Evolutionary conservation across 2,113 vertebrate genomes (phyloP), one percentile per base, ranked within the genome.

Genomic region (Taxidea taxus): DNA sequence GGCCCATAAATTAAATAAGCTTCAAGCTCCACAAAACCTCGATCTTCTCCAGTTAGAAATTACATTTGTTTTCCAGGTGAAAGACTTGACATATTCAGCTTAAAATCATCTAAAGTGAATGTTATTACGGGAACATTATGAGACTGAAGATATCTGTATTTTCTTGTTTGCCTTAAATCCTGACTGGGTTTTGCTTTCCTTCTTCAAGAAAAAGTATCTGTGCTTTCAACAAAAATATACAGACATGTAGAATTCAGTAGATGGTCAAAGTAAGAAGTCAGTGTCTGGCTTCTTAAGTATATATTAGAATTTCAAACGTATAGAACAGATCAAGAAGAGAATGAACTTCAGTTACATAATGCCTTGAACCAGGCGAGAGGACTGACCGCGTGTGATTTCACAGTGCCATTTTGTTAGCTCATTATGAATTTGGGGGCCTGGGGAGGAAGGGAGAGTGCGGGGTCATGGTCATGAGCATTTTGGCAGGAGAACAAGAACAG

Each of bases 1-100:
- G 6, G 25, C 8, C 20, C 31, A 96, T 18, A 87, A 96, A 91
- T 96, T 87, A 87, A 84, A 88, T 87, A 95, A 78, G 9, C 78
- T 82, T 95, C 27, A 58, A 93, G 60, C 23, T 90, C 25, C 75
- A 84, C 8, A 94, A 51, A 95, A 91, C 18, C 74, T 94, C 25
- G 9, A 74, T 78, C 31, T 92, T 2, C 27, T 47, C 39, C 64
- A 78, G 11, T 90, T 92, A 66, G 29, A 90, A 91, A 27, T 83
- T 87, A 68, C 25, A 85, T 77, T 86, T 91, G 11, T 90, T 97
- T 97, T 64, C 4, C 11, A 39, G 29, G 60, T 87, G 56, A 87
- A 92, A 94, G 39, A 29, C 37, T 51, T 85, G 84, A 31, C 13
- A 31, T 23, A 80, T 93, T 92, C 23, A 58, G 54, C 68, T 92